These are phyloP conservation scores for Etheostoma spectabile DNA, from an alignment of 2,113 vertebrate species.

Conservation along the genomic window DNA sequence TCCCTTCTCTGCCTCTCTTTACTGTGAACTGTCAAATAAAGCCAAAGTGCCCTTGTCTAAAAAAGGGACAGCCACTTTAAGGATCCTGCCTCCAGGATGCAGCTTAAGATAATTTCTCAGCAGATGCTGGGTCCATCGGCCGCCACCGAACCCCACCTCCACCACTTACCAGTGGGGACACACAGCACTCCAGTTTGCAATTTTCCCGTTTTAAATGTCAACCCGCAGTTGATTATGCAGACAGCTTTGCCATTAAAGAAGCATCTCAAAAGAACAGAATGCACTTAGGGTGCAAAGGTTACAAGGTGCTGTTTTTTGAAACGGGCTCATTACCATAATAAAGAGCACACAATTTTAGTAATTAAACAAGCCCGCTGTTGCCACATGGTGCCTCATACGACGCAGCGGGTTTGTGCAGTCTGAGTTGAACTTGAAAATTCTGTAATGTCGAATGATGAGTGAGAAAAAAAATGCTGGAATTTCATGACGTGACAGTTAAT, in stretches of 20 bases:
- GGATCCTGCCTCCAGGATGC: conserved; percentile 18
- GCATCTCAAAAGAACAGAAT: conserved; percentile 62
- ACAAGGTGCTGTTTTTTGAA: conserved; percentile 65
- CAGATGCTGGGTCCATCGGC: conserved; percentile 27
- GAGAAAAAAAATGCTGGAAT: conserved; percentile 29
- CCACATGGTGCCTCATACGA: background rate
- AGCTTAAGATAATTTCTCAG: conserved; percentile 33
- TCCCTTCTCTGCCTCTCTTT: conserved; percentile 7
- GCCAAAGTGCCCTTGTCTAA: conserved; percentile 22
- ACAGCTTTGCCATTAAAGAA: conserved; percentile 57
- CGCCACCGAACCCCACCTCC: conserved; percentile 16
- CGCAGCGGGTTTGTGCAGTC: conserved; percentile 32
- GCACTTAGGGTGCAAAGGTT: conserved; percentile 67
- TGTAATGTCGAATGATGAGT: conserved; percentile 33
- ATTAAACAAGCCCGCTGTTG: conserved; percentile 56
- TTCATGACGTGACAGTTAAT: conserved; percentile 62
- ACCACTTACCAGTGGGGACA: conserved; percentile 39
- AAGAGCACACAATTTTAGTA: conserved; percentile 56
- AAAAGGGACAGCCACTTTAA: conserved; percentile 25
- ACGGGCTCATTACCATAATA: conserved; percentile 69
- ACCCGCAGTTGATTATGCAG: conserved; percentile 64
- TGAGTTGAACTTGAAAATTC: conserved; percentile 37
- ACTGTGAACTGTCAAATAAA: conserved; percentile 40
- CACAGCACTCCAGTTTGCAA: conserved; percentile 52
- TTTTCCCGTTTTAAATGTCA: conserved; percentile 76